Conservation (phyloP, 64 coral and sea anemone genomes). For the Catalaphyllia jardinei region DNA sequence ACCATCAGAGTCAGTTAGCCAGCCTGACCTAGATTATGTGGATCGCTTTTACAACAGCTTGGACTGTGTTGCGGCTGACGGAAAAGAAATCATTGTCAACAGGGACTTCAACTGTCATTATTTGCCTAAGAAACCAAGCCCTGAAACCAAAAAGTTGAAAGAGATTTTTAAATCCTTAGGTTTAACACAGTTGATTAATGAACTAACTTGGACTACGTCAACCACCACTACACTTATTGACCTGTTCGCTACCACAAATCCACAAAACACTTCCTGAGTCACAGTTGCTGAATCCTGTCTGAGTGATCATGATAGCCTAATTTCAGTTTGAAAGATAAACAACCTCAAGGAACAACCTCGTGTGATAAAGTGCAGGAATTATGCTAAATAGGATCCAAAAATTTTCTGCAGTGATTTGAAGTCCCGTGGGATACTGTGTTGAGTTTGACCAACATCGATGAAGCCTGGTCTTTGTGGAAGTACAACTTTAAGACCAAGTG, state of each 20-base stretch:
- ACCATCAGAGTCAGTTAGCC: neutral
- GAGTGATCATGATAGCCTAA: constrained; percentile 41
- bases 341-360: constrained; percentile 22
- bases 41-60: neutral
- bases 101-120: constrained; percentile 29
- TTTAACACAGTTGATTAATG: constrained; percentile 37
- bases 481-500: constrained; percentile 12
- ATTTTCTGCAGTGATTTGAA: constrained; percentile 36
- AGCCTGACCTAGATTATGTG: neutral
- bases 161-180: constrained; percentile 17
- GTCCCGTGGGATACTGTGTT: constrained; percentile 24
- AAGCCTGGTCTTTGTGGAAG: constrained; percentile 54
- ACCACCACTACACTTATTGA: constrained; percentile 36
- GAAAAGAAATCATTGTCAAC: constrained; percentile 29
- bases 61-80: neutral
- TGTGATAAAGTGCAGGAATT: constrained; percentile 11
- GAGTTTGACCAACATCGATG: constrained; percentile 24
- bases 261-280: neutral
- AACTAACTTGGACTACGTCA: constrained; percentile 10
- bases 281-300: constrained; percentile 4
- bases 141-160: constrained; percentile 31
- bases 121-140: neutral
- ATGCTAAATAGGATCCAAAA: constrained; percentile 11
- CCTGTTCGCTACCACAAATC: constrained; percentile 5
- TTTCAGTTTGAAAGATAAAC: constrained; percentile 35